Conservation (phyloP, 2,797 vertebrate genomes). For the Poeciliopsis infans region DNA sequence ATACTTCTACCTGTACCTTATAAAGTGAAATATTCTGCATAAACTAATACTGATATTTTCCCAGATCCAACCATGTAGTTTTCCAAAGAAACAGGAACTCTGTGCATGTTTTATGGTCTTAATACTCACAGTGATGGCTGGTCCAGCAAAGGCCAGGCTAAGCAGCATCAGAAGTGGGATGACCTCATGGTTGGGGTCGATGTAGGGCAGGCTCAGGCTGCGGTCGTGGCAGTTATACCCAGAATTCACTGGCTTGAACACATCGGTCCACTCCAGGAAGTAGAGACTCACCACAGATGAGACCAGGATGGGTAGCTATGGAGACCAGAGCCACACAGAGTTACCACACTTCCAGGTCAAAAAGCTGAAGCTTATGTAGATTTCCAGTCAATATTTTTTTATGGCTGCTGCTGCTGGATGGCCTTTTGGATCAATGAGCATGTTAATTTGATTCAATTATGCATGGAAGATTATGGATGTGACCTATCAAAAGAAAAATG, state of each 20-base stretch:
- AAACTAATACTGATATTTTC: not conserved
- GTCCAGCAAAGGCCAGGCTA: conserved; percentile 93
- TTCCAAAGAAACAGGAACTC: not conserved
- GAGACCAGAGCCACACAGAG: conserved; percentile 16
- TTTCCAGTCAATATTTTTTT: conserved; percentile 45
- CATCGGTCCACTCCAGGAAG: conserved; percentile 95
- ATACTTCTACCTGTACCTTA: not conserved
- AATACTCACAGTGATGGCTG: conserved; percentile 87
- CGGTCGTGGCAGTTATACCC: conserved; percentile 97
- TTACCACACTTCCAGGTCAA: not conserved
- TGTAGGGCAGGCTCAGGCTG: conserved; percentile 94
- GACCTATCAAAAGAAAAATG: conserved; percentile 18
- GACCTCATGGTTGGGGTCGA: conserved; percentile 93
- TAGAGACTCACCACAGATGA: conserved; percentile 95
- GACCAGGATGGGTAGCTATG: conserved; percentile 93
- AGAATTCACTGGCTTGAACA: conserved; percentile 94
- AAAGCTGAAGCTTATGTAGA: conserved; percentile 16
- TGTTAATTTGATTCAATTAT: conserved; percentile 54
- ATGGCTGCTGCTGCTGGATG: conserved; percentile 41
- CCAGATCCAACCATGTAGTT: not conserved
- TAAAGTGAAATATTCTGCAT: not conserved
- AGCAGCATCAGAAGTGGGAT: conserved; percentile 95
- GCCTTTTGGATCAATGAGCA: conserved; percentile 43
- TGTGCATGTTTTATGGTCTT: not conserved
- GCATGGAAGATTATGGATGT: conserved; percentile 23